Base-by-base conservation (phyloP, 2,113 vertebrate species). In the Indicator indicator region DNA sequence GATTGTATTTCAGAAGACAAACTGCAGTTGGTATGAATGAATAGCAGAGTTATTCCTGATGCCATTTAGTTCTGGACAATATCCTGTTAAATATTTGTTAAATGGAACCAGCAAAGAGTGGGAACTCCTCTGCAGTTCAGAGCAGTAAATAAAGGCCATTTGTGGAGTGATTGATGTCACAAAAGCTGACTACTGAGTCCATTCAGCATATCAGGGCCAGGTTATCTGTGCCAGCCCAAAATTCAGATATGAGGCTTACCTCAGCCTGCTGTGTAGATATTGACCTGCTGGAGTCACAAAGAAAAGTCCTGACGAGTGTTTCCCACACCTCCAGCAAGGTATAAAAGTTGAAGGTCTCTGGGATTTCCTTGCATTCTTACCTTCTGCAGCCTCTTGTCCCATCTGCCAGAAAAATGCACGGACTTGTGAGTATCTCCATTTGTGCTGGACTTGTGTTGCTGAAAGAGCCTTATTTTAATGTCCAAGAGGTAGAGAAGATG, bases 341-440 rank as follows among this genome's bases (percentile, higher is more conserved):
- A 98, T 98, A 98, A 98, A 97, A 93, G 86, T 87, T 81, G 64
- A 89, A 94, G 20, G 46, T 70, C 55, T 6, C 58, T 36, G 71
- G 60, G 70, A 14, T 52, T 91, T 89, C 64, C 70, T 77, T 59
- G 16, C 27, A 62, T n/a, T 96, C 93, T 62, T 58, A 23, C 52
- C 70, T 92, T 87, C 70, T 83, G 81, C 77, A 64, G 85, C 59
- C 58, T 86, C 88, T 78, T 69, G 90, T 38, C 70, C 82, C 82
- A 74, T 56, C 91, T 60, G 74, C 54, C 89, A 78, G 81, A 73
- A 97, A 96, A 96, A 98, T 98, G 98, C 95, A 94, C 71, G 28
- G n/a, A 59, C 54, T 96, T 46, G 98, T 98, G 86, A 98, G 98
- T 98, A 97, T 95, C 59, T 69, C 24, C 36, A 62, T 81, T 89